Base-by-base conservation (phyloP, 2,797 vertebrate species). In the Mionectes olivaceus region DNA sequence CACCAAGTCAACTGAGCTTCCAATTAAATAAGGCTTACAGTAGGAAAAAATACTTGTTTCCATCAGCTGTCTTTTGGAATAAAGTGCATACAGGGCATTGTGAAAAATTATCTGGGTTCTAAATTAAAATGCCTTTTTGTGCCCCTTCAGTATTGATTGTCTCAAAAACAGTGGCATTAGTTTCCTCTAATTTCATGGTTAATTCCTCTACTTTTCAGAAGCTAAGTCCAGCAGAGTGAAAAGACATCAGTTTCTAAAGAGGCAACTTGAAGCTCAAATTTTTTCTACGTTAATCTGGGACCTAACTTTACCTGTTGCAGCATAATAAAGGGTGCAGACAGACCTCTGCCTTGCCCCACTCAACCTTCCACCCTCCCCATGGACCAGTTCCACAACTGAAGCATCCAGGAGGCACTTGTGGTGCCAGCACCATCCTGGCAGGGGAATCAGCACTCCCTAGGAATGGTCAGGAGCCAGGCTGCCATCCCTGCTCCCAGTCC, bases 361-460 rank as follows among this genome's bases (percentile, higher is more conserved):
- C 5, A 0, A 1, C 43, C 25, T 22, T 18, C 19, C 27, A 27
- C 11, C 19, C 14, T 13, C n/a, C 5, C 11, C 50, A 4, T 1
- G 7, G 33, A 37, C 7, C 46, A 83, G 25, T 5, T 30, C 46
- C 50, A 23, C 2, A 68, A 41, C 28, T 2, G 2, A 60, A 69
- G 64, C 46, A 68, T 24, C 56, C 15, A 10, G 43, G 35, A 61
- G 16, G 25, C 47, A 25, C 28, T 30, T 8, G 4, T 8, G 37
- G 37, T 23, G 19, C 32, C 9, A 5, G 21, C 2, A 5, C 35
- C 65, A 46, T 27, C 8, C 1, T 2, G 32, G 27, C 8, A 22
- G 10, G 10, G 4, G 13, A 88, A 55, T 25, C 11, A 3, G 53
- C 13, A 22, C 35, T 46, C 44, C 10, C 21, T 11, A 6, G 39